Conservation (phyloP, 2,888 invertebrate species). For the Acrobasis suavella region DNA sequence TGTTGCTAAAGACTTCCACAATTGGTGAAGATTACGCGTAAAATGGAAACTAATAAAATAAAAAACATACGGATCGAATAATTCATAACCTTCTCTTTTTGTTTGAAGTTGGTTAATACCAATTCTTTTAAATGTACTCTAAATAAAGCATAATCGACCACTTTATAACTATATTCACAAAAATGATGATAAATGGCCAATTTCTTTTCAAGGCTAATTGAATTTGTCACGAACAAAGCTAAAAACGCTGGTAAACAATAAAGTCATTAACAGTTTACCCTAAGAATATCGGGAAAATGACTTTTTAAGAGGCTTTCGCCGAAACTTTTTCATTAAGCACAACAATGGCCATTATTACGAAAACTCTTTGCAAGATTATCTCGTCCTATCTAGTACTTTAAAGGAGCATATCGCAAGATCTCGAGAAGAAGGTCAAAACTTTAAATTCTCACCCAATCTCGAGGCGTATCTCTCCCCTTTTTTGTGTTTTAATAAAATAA, state of each 20-base stretch:
- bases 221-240: conserved; percentile 11
- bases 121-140: neutral
- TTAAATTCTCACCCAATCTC: conserved; percentile 67
- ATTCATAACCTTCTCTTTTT: too few relatives aligned
- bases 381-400: conserved; percentile 27
- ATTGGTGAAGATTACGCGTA: too few relatives aligned
- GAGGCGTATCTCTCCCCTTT: conserved; percentile 53
- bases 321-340: conserved; percentile 10
- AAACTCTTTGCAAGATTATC: conserved; percentile 12
- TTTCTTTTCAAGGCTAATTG: conserved; percentile 11
- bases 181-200: conserved; percentile 8
- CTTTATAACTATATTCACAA: neutral
- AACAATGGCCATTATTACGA: conserved; percentile 17
- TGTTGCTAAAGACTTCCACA: too few relatives aligned
- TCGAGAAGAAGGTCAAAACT: conserved; percentile 50
- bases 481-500: conserved; percentile 69
- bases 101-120: too few relatives aligned
- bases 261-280: conserved; percentile 15
- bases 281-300: conserved; percentile 1
- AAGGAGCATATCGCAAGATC: conserved; percentile 47
- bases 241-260: conserved; percentile 8
- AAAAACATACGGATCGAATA: too few relatives aligned
- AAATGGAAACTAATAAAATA: too few relatives aligned
- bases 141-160: neutral
- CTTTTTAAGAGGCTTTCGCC: neutral